phyloP scores from a whole-genome alignment of 53 echinoderm and acorn worm genomes.

The Echinarachnius parma region DNA sequence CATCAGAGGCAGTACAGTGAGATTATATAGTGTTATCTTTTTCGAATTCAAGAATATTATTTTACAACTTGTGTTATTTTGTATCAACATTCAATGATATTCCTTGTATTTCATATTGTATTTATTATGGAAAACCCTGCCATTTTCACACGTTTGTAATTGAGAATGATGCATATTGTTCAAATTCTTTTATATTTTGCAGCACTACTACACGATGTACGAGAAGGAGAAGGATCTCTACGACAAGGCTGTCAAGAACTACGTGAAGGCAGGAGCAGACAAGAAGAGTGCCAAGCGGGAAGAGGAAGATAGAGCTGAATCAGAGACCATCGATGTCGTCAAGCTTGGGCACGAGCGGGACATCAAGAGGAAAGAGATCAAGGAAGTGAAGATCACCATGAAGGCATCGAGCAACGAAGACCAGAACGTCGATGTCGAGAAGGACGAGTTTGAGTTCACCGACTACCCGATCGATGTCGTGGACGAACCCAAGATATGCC shows the following conservation, averaged over 20 bases:
- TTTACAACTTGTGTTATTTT: too few species aligned
- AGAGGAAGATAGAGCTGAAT: constrained; percentile 3
- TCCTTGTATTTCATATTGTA: too few species aligned
- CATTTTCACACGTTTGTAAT: too few species aligned
- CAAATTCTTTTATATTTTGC: constrained; percentile 2
- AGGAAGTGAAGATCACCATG: constrained; percentile 22
- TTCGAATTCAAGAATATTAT: too few species aligned
- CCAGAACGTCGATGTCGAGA: constrained; percentile 20
- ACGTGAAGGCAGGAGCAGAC: constrained; percentile 45
- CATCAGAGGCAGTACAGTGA: too few species aligned
- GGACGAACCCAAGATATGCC: constrained; percentile 54
- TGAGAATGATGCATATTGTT: neutral
- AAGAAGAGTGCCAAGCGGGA: constrained; percentile 16
- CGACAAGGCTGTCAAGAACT: constrained; percentile 79
- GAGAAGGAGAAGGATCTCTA: constrained; percentile 87
- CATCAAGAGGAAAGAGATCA: neutral
- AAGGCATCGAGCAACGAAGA: constrained; percentile 21
- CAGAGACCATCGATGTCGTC: constrained; percentile 21
- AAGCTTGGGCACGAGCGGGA: constrained; percentile 27
- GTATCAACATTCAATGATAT: too few species aligned
- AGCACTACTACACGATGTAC: constrained; percentile 87
- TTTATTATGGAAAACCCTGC: too few species aligned
- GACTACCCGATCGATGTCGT: constrained; percentile 36
- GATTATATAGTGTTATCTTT: too few species aligned
- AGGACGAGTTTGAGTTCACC: constrained; percentile 42